Percentiles rank a stretch among this genome's conserved stretches.
These are phyloP conservation scores for Chymomyza costata DNA, from an alignment of 1,140 invertebrate genomes.

Conservation along the genomic window DNA sequence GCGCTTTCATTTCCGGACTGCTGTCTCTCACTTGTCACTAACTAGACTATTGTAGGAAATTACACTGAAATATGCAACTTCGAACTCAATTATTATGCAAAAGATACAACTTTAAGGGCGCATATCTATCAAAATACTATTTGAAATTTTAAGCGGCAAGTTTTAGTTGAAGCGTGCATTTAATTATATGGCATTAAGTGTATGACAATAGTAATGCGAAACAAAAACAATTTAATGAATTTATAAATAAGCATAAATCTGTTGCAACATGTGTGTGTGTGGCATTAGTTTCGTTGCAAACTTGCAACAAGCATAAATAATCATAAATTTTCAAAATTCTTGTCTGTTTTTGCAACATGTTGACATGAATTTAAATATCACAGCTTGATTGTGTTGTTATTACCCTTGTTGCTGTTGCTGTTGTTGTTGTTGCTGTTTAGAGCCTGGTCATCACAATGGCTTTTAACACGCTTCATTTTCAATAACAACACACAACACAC, in stretches of 20 bases:
- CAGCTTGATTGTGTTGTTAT: constrained; percentile 31
- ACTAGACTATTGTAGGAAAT: too few species aligned
- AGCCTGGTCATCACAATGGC: constrained; percentile 6
- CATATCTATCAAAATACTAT: too few species aligned
- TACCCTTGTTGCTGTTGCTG: constrained; percentile 25
- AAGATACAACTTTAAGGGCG: too few species aligned
- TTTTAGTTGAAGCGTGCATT: constrained; percentile 28
- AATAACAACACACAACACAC: too few species aligned
- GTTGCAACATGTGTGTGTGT: constrained; percentile 10
- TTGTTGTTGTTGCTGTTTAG: constrained; percentile 30
- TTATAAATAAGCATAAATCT: not conserved
- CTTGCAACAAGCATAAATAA: constrained; percentile 29
- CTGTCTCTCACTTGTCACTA: too few species aligned
- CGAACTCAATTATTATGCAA: too few species aligned
- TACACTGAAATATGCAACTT: too few species aligned
- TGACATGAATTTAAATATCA: constrained; percentile 44
- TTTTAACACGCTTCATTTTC: constrained; percentile 6
- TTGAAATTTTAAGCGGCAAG: constrained; percentile 18
- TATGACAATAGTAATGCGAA: constrained; percentile 2
- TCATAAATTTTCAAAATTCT: constrained; percentile 31
- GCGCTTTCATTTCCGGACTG: not conserved
- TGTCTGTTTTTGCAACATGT: constrained; percentile 7
- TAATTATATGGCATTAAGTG: constrained; percentile 34
- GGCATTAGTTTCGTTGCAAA: constrained; percentile 8
- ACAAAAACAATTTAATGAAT: not conserved